Evolutionary conservation across 2,113 vertebrate species (phyloP).

Genomic region (Elanoides forficatus): DNA sequence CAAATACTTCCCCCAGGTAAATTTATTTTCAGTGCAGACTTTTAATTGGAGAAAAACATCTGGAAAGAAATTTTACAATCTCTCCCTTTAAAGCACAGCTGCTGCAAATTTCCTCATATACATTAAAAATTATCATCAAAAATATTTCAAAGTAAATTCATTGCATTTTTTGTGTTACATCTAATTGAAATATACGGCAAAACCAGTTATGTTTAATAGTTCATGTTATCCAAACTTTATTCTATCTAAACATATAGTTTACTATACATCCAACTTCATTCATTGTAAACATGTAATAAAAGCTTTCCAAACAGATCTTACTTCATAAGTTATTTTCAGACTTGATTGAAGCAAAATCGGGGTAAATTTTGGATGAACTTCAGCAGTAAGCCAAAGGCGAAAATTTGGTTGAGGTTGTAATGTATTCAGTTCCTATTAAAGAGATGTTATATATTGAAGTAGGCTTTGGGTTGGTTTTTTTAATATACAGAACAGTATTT

Average conservation of each 20-base stretch:
- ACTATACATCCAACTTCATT: not conserved
- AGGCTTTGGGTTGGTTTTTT: rapidly evolving
- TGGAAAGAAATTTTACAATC: not conserved
- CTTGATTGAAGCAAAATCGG: constrained; percentile 93
- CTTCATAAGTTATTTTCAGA: constrained; percentile 97
- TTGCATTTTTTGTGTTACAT: not conserved
- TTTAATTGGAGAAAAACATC: not conserved
- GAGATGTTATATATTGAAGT: not conserved
- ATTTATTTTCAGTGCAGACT: not conserved
- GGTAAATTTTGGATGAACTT: constrained; percentile 91
- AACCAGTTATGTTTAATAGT: not conserved
- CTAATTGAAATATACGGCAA: not conserved
- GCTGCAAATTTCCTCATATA: not conserved
- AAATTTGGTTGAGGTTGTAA: constrained; percentile 88
- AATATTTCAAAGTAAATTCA: not conserved
- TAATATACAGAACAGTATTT: not conserved
- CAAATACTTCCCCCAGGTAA: not conserved
- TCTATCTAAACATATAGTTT: not conserved
- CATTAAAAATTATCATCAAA: not conserved
- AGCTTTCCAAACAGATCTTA: constrained; percentile 50
- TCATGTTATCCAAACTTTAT: not conserved
- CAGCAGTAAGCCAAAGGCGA: constrained; percentile 95
- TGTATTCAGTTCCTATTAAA: constrained; percentile 86
- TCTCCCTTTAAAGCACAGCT: not conserved
- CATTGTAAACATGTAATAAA: not conserved